A percentile compares a stretch with the other conserved stretches of the same genome.
These are phyloP conservation scores for Phaedon cochleariae DNA, from an alignment of 2,888 invertebrate genomes.

Conservation along the genomic window DNA sequence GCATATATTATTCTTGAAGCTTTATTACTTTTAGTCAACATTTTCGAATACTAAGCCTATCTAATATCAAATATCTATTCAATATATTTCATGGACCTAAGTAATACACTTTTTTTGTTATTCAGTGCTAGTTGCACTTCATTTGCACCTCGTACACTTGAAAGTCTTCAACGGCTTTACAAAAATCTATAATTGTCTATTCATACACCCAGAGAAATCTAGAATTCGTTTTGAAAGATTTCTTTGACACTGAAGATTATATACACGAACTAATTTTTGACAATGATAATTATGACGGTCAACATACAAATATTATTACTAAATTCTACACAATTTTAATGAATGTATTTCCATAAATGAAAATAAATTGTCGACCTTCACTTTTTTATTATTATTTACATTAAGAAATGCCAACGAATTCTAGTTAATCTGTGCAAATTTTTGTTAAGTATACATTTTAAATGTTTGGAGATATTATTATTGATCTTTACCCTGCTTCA, in stretches of 20 bases:
- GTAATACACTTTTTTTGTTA: constrained; percentile 49
- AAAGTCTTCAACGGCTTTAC: constrained; percentile 9
- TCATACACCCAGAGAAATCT: neutral
- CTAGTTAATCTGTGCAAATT: constrained; percentile 27
- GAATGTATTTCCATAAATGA: neutral
- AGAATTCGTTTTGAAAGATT: neutral
- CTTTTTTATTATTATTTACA: neutral
- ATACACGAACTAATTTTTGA: neutral
- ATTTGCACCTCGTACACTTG: constrained; percentile 57
- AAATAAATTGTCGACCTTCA: neutral
- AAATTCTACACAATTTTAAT: neutral
- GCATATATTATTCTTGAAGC: constrained; percentile 58
- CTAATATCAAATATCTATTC: constrained; percentile 64
- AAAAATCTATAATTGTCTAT: constrained; percentile 1
- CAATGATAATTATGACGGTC: neutral
- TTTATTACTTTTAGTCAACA: constrained; percentile 63
- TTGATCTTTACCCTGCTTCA: constrained; percentile 58
- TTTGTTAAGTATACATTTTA: constrained; percentile 54
- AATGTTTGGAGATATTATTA: constrained; percentile 59
- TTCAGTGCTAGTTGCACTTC: constrained; percentile 40
- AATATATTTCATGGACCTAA: constrained; percentile 54
- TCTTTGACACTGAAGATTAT: neutral
- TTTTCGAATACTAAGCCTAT: constrained; percentile 64
- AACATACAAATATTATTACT: neutral
- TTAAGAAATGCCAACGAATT: neutral